These are phyloP conservation scores for Aleadryas rufinucha DNA, from an alignment of 2,113 vertebrate species.

Conservation along the genomic window DNA sequence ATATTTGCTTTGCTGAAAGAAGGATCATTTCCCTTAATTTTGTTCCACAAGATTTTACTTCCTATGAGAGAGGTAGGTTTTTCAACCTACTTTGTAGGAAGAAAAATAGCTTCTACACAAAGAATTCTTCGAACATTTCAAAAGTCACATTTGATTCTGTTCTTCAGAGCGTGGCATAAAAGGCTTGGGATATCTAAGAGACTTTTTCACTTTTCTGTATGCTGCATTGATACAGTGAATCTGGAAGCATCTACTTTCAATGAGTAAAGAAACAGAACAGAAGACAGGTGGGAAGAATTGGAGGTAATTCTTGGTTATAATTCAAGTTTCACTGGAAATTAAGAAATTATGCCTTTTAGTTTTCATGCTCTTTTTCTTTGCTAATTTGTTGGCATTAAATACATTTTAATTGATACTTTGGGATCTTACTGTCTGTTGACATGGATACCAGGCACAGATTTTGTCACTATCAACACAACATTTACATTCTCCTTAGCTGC, in stretches of 20 bases:
- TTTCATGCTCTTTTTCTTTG: rapidly evolving
- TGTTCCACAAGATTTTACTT: background rate
- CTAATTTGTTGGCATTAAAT: background rate
- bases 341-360: background rate
- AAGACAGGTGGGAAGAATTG: background rate
- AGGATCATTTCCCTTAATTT: background rate
- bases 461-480: background rate
- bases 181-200: background rate
- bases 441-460: background rate
- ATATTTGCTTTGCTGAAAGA: background rate
- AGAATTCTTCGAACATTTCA: background rate
- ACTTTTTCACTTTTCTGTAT: background rate
- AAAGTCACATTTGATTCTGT: background rate
- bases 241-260: background rate
- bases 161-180: background rate
- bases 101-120: background rate
- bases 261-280: background rate
- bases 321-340: background rate
- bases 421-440: background rate
- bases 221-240: background rate
- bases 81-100: background rate
- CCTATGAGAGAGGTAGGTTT: background rate
- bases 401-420: background rate
- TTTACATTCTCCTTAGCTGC: background rate
- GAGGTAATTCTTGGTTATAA: background rate